A percentile compares a stretch with the other conserved stretches of the same genome.
phyloP scores from a whole-genome alignment of 2,797 vertebrate species.

The Staurois parvus region DNA sequence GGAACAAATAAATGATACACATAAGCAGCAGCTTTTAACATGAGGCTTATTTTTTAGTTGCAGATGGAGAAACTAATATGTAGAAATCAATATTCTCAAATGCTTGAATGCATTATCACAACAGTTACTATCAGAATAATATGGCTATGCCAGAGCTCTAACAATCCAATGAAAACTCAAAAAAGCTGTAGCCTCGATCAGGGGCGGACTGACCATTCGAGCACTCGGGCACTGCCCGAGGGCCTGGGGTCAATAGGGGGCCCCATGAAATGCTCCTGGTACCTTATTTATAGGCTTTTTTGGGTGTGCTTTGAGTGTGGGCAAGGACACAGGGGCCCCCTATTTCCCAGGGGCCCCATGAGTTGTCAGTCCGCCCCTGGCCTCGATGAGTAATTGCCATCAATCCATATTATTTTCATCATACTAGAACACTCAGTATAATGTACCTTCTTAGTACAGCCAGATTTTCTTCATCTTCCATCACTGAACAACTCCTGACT shows the following conservation, averaged over 20 bases:
- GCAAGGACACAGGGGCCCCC: too few relatives aligned
- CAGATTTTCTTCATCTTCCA: slow-evolving; percentile 94
- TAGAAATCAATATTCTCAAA: not conserved
- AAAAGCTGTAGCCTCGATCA: too few relatives aligned
- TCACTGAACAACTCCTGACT: slow-evolving; percentile 81
- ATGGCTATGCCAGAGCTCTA: not conserved
- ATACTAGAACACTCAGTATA: not conserved
- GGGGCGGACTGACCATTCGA: too few relatives aligned
- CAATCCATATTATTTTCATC: not conserved
- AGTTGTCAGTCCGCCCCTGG: too few relatives aligned
- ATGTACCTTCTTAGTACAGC: slow-evolving; percentile 89
- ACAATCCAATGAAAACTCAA: not conserved
- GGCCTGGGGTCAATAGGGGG: too few relatives aligned
- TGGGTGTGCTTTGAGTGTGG: too few relatives aligned
- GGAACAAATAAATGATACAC: too few relatives aligned
- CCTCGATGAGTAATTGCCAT: not conserved
- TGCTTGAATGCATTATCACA: not conserved
- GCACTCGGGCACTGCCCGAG: too few relatives aligned
- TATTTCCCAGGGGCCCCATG: too few relatives aligned
- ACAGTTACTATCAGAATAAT: not conserved
- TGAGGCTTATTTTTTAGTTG: not conserved
- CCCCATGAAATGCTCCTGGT: too few relatives aligned
- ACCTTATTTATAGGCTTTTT: too few relatives aligned
- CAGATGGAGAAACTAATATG: not conserved
- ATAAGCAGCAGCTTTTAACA: not conserved